Evolutionary conservation across 2,888 invertebrate species (phyloP), one percentile per base, ranked within the genome.

Genomic region (Dicyrtoma fusca): DNA sequence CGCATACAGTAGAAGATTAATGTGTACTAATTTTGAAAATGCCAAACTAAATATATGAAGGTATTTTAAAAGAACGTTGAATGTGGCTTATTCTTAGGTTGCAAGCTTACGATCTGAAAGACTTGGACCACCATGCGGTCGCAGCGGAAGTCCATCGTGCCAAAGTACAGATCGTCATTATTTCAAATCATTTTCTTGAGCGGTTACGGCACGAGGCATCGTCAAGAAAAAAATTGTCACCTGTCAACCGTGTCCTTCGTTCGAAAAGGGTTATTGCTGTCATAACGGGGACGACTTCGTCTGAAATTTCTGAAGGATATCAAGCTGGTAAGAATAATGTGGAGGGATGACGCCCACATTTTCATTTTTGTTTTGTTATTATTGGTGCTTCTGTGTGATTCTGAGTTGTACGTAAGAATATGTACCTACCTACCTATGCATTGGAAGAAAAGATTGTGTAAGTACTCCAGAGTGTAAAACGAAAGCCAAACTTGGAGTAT

Each of bases 141-240:
- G 75, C 75, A 26, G 76, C 76, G 1, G 78, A 78, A 63, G 76
- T 79, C 13, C 80, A 80, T 59, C 65, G 75, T 65, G 76, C 78
- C 34, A 80, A 79, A 74, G 78, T 78, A 68, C 80, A 80, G 72
- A 79, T 80, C 26, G 75, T 80, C 47, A 79, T 80, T 21, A 76
- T 80, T 21, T 80, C 80, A 17, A 75, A 79, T 73, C 78, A 75
- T 69, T 79, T 80, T 69, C 71, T 80, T 63, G 79, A 80, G n/a
- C 76, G 76, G 21, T 68, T 80, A 51, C 75, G 75, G 64, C 72
- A 76, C 62, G 78, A 80, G 70, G 75, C 75, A 23, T 72, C 72
- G 13, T 71, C 68, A 34, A 70, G 76, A 59, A 76, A 77, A 66
- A 74, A 75, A 25, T 68, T 79, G 68, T 76, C 79, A 51, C 78